Evolutionary conservation across 2,797 vertebrate genomes (phyloP), one percentile per base, ranked within the genome.

Genomic region (Danio albolineatus): DNA sequence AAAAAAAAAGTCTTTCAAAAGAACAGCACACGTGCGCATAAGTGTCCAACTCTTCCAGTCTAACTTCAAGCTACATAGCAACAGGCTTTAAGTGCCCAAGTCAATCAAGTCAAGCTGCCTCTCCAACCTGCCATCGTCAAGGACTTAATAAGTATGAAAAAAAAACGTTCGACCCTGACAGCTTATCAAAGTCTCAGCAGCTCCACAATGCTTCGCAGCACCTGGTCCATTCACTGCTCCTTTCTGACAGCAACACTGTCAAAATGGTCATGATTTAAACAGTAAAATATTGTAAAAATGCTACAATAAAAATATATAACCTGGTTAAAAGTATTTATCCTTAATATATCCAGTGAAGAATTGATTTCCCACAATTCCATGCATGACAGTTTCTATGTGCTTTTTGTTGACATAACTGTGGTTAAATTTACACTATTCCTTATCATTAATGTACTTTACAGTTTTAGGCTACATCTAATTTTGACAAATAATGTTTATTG

Each of bases 81-180:
- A 83, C 78, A 43, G 56, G 69, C 74, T 69, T 78, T 64, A 79
- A 69, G 66, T 28, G 78, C 75, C 66, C 57, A 41, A 67, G 49
- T 70, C 38, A 64, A 54, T 82, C 66, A 76, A 75, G 51, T 76
- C 64, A 78, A 74, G 21, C 77, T 67, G 74, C 54, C 81, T 76
- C 73, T 53, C 69, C 71, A 86, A 56, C 71, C 65, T 53, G 62
- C 69, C 62, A 6, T 10, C 67, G 17, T 65, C n/a, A 62, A 78
- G 66, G 79, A 80, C 36, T 61, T 84, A 75, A 80, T 74, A 81
- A 78, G 54, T 13, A 69, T 4, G 12, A 53, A 62, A 75, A 62
- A 75, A 67, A 76, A 79, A 62, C 43, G 2, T 78, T 78, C 69
- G 16, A 78, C 65, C 57, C 36, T 51, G 81, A 83, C 59, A 76